These are phyloP conservation scores for Diogma glabrata DNA, from an alignment of 2,888 invertebrate species.

Conservation along the genomic window DNA sequence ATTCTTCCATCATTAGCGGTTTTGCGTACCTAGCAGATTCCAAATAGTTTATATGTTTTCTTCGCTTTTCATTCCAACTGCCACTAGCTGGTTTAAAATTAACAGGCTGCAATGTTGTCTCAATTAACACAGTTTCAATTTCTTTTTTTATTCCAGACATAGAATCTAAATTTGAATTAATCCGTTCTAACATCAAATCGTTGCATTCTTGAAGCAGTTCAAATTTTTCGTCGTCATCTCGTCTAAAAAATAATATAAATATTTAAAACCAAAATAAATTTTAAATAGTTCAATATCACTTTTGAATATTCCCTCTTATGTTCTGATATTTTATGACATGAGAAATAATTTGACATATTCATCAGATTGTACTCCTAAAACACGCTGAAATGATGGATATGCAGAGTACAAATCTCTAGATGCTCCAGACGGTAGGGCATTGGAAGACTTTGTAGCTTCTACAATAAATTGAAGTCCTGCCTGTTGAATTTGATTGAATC, in stretches of 20 bases:
- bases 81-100: slow-evolving; percentile 36
- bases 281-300: slow-evolving; percentile 22
- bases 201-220: slow-evolving; percentile 73
- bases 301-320: slow-evolving; percentile 43
- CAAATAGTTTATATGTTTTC: slow-evolving; percentile 13
- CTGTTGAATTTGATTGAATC: too few species aligned
- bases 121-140: slow-evolving; percentile 39
- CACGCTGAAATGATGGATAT: slow-evolving; percentile 59
- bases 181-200: slow-evolving; percentile 70
- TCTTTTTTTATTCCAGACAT: slow-evolving; percentile 47
- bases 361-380: slow-evolving; percentile 52
- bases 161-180: slow-evolving; percentile 61
- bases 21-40: slow-evolving; percentile 1
- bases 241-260: slow-evolving; percentile 21
- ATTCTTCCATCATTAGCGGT: neutral
- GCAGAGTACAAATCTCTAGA: slow-evolving; percentile 65
- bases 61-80: slow-evolving; percentile 43
- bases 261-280: neutral
- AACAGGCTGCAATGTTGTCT: slow-evolving; percentile 25
- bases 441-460: slow-evolving; percentile 57
- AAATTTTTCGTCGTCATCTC: slow-evolving; percentile 52
- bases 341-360: slow-evolving; percentile 48
- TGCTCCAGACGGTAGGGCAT: slow-evolving; percentile 56
- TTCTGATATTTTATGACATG: slow-evolving; percentile 43
- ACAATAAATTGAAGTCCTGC: slow-evolving; percentile 50